phyloP scores from a whole-genome alignment of 2,797 vertebrate genomes.

The Vespertilio murinus region DNA sequence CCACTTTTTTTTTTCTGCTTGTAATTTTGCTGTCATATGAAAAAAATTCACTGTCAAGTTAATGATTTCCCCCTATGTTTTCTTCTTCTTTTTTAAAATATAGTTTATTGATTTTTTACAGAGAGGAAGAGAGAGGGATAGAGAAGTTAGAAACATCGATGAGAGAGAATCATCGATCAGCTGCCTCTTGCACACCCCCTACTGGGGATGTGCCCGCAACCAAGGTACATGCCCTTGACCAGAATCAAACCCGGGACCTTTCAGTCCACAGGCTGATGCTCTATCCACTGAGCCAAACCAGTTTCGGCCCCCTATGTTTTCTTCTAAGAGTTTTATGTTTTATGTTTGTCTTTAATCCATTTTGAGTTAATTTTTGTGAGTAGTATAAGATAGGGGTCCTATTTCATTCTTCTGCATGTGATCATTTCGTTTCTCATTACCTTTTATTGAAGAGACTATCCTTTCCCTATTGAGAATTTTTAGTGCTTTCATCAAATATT shows the following conservation, averaged over 20 bases:
- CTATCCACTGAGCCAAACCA: too few species aligned
- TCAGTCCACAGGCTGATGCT: too few species aligned
- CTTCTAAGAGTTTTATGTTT: neutral
- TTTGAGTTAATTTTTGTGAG: neutral
- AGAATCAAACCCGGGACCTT: too few species aligned
- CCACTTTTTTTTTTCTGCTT: neutral
- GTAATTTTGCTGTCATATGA: neutral
- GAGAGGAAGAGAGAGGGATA: too few species aligned
- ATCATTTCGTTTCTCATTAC: neutral
- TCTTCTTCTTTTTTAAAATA: too few species aligned
- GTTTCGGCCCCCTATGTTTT: too few species aligned
- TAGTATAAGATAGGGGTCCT: neutral
- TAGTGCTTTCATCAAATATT: neutral
- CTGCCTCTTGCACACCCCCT: too few species aligned
- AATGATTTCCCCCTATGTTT: neutral
- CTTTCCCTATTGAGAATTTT: neutral
- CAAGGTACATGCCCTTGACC: too few species aligned
- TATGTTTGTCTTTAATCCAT: neutral
- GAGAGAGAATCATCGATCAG: too few species aligned
- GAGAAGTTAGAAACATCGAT: too few species aligned
- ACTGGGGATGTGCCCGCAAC: too few species aligned
- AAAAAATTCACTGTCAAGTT: neutral
- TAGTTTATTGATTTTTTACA: too few species aligned
- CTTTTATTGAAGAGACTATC: neutral
- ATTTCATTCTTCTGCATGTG: neutral